Conservation (phyloP, 2,113 vertebrate genomes). For the Gorsachius goisagi region DNA sequence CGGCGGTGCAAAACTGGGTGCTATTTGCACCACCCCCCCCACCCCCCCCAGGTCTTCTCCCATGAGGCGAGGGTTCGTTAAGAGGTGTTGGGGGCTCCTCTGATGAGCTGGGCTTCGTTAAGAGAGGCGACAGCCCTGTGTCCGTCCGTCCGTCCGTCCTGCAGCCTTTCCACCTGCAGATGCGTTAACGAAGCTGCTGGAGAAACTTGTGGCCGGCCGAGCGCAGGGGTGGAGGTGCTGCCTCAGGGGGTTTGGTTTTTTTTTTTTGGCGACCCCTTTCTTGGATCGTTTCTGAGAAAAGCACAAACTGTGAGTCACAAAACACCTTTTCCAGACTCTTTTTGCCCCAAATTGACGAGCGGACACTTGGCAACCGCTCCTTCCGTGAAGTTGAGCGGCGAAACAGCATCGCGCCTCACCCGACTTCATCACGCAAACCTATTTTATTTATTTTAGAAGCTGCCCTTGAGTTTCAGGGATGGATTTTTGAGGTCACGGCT, state of each 20-base stretch:
- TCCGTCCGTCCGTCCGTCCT: background rate
- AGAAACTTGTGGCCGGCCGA: background rate
- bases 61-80: background rate
- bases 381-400: background rate
- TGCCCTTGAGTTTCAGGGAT: background rate
- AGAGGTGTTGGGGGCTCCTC: background rate
- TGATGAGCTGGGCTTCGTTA: background rate
- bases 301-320: background rate
- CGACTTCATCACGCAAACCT: rapidly evolving
- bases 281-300: too few species aligned
- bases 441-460: background rate
- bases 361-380: rapidly evolving
- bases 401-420: too few species aligned
- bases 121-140: background rate
- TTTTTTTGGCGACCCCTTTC: background rate
- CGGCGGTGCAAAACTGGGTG: background rate
- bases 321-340: background rate
- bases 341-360: background rate
- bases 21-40: background rate
- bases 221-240: background rate
- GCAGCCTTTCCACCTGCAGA: background rate
- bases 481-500: background rate
- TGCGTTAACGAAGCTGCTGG: background rate
- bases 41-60: background rate
- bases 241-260: too few species aligned